Base-by-base conservation (phyloP, 1,140 invertebrate genomes). In the Drosophila arizonae region DNA sequence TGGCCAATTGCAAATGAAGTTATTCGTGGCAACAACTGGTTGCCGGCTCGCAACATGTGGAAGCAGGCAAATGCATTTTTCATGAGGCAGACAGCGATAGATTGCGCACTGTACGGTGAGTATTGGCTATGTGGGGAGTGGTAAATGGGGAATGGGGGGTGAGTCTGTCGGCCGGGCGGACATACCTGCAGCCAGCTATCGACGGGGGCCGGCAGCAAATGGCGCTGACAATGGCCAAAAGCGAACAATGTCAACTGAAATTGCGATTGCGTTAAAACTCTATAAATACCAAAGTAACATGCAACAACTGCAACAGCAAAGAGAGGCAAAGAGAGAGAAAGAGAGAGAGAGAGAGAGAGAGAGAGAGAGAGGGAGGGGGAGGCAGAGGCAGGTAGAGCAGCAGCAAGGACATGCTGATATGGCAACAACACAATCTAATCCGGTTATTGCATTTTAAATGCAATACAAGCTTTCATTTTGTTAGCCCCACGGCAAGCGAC, bases 251-350 rank as follows among this genome's bases (percentile, higher is more conserved):
- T 89, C 86, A 86, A 72, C 81, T 84, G 81, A 80, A 90, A 86
- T 86, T 86, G 86, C 78, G 86, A 89, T 89, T 89, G 86, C 80
- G 86, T 89, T 89, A 89, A 89, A 89, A 89, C 86, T 89, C 86
- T 89, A 89, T 89, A 90, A 89, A 89, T 89, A 89, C 81, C 72
- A 90, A 73, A 89, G 85, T 89, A 89, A 88, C 81, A 86, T 78
- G 78, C 77, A 79, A 72, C 82, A 84, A 24, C 21, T 0, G 64
- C 64, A 57, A 50, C 65, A 64, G 54, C 60, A 62, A 48, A 57
- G n/a, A 52, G 46, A 17, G 17, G 1, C 17, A 17, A 17, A 0
- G 17, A 17, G 17, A 57, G n/a, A 52, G 46, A 57, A 55, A 62
- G 43, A 57, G n/a, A 52, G 46, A 57, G n/a, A 52, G 46, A 57